phyloP scores from a whole-genome alignment of 2,113 vertebrate genomes.

The Amblyornis subalaris region DNA sequence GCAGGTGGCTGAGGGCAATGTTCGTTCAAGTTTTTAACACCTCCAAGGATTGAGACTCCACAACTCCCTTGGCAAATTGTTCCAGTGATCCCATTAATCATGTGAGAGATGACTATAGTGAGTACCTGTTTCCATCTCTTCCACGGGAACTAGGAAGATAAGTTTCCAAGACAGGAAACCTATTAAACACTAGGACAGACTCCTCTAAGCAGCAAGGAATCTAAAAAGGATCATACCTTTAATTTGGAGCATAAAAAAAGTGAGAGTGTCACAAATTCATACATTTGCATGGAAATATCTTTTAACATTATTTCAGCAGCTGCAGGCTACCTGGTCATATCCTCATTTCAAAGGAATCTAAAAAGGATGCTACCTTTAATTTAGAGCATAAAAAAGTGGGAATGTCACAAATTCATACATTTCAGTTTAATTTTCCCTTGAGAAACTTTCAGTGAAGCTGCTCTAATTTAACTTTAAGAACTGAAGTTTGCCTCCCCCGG shows the following conservation, averaged over 20 bases:
- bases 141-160: not conserved
- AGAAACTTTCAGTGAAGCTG: not conserved
- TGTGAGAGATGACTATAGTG: not conserved
- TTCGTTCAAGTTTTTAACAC: not conserved
- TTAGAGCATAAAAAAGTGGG: not conserved
- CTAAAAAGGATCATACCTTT: not conserved
- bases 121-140: not conserved
- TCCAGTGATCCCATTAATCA: not conserved
- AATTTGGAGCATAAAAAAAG: not conserved
- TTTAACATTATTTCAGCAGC: not conserved
- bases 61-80: not conserved
- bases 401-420: not conserved
- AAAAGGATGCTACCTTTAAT: not conserved
- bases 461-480: not conserved
- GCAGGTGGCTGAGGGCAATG: not conserved
- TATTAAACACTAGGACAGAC: not conserved
- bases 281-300: not conserved
- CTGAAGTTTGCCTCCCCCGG: not conserved
- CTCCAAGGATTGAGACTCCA: not conserved
- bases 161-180: not conserved
- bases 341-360: not conserved
- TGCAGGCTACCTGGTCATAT: not conserved
- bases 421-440: not conserved
- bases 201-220: not conserved
- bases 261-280: not conserved